Evolutionary conservation across 2,113 vertebrate species (phyloP).

Genomic region (Cromileptes altivelis): DNA sequence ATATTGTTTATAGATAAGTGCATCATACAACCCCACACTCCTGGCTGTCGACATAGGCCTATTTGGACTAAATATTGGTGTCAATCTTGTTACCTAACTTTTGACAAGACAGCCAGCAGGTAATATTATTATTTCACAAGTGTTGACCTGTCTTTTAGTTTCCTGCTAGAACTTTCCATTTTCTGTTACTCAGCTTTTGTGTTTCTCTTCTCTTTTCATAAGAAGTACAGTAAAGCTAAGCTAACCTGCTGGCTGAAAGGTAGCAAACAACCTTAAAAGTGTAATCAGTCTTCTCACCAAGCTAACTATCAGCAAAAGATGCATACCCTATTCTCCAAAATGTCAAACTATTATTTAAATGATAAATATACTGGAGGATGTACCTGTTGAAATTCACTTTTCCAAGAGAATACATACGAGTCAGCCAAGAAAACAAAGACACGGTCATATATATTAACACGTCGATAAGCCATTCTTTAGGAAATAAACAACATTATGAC

Average conservation of each 20-base stretch:
- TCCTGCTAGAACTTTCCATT: not conserved
- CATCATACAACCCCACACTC: too few relatives aligned
- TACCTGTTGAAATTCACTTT: not conserved
- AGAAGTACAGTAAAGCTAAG: too few relatives aligned
- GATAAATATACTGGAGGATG: not conserved
- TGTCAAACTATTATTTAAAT: not conserved
- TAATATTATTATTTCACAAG: too few relatives aligned
- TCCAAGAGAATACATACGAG: not conserved
- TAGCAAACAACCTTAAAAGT: not conserved
- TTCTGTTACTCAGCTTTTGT: not conserved
- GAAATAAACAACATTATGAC: slow-evolving; percentile 6
- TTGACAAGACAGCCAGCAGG: too few relatives aligned
- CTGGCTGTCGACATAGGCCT: too few relatives aligned
- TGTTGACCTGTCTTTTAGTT: not conserved
- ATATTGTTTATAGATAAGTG: too few relatives aligned
- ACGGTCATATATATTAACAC: slow-evolving; percentile 4
- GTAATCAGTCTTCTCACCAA: not conserved
- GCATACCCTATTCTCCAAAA: not conserved
- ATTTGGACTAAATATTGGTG: too few relatives aligned
- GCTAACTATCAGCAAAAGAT: not conserved
- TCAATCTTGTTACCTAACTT: too few relatives aligned
- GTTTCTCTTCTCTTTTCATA: not conserved
- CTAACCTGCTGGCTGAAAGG: too few relatives aligned
- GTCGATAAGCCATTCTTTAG: not conserved
- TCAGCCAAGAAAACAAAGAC: slow-evolving; percentile 2